phyloP scores from a whole-genome alignment of 2,797 vertebrate genomes.

The Gadopsis marmoratus region DNA sequence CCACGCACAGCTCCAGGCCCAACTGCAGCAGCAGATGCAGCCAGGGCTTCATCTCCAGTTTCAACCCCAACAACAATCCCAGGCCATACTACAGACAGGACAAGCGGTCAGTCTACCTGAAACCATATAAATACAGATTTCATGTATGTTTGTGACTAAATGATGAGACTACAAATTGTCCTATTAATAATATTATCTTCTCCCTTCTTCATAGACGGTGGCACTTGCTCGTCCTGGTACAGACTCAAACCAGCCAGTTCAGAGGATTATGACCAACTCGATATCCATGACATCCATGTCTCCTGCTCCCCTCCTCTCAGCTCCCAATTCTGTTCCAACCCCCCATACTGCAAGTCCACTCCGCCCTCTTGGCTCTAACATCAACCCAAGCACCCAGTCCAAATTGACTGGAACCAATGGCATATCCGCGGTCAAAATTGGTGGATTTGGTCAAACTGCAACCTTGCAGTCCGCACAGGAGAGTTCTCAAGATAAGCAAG shows the following conservation, averaged over 20 bases:
- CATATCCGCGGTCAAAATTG: constrained; percentile 85
- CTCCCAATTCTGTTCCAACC: constrained; percentile 77
- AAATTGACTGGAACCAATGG: constrained; percentile 89
- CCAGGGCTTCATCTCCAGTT: constrained; percentile 87
- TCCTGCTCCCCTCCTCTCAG: constrained; percentile 79
- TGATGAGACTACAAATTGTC: neutral
- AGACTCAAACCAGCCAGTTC: constrained; percentile 85
- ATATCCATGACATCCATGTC: constrained; percentile 83
- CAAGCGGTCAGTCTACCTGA: constrained; percentile 81
- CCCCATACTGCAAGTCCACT: constrained; percentile 81
- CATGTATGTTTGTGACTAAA: constrained; percentile 11
- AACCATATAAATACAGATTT: neutral
- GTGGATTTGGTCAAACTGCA: constrained; percentile 82
- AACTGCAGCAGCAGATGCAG: constrained; percentile 89
- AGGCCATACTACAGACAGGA: constrained; percentile 83
- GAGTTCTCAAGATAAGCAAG: constrained; percentile 90
- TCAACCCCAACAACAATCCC: constrained; percentile 85
- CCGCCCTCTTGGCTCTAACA: constrained; percentile 82
- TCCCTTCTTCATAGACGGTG: constrained; percentile 83
- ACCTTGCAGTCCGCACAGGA: constrained; percentile 84
- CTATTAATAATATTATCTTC: neutral
- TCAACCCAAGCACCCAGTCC: constrained; percentile 85
- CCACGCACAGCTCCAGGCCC: constrained; percentile 84
- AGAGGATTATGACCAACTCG: constrained; percentile 86
- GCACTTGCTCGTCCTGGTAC: constrained; percentile 85